These are phyloP conservation scores for Acrobasis consociella DNA, from an alignment of 2,888 invertebrate species.

Conservation along the genomic window DNA sequence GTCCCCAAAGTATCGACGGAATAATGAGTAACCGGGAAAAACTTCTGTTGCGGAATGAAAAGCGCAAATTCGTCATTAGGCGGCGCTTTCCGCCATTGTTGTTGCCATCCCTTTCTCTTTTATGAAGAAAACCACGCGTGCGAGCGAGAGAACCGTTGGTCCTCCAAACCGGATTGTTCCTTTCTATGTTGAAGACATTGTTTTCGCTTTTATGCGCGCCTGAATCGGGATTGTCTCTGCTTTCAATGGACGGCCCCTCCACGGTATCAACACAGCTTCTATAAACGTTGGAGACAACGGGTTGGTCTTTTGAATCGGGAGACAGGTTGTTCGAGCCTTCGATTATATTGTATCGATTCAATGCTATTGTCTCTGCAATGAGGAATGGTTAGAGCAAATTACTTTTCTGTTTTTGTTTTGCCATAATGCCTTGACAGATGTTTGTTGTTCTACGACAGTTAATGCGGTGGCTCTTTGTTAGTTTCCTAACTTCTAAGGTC, in stretches of 20 bases:
- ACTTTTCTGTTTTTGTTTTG: conserved; percentile 72
- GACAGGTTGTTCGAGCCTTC: conserved; percentile 78
- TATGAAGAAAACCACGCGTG: conserved; percentile 37
- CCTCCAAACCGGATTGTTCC: conserved; percentile 81
- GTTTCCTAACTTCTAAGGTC: not conserved
- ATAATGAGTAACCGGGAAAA: conserved; percentile 82
- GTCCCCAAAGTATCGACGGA: conserved; percentile 77
- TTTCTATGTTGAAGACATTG: conserved; percentile 83
- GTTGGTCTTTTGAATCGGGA: conserved; percentile 82
- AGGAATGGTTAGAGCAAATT: conserved; percentile 81
- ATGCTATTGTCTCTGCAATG: conserved; percentile 72
- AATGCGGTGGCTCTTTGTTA: conserved; percentile 9
- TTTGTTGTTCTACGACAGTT: conserved; percentile 20
- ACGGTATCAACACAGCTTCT: conserved; percentile 79
- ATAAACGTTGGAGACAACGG: conserved; percentile 81
- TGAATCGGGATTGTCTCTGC: conserved; percentile 82
- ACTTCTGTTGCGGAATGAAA: conserved; percentile 83
- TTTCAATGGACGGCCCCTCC: conserved; percentile 81
- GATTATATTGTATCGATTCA: conserved; percentile 82
- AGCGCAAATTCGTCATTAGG: conserved; percentile 84
- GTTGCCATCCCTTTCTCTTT: conserved; percentile 55
- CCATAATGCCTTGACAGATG: conserved; percentile 44
- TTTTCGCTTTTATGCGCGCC: conserved; percentile 80
- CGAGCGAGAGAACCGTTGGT: conserved; percentile 69
- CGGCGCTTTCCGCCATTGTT: conserved; percentile 81